Base-by-base conservation (phyloP, 2,797 vertebrate species). In the Silurus lanzhouensis region DNA sequence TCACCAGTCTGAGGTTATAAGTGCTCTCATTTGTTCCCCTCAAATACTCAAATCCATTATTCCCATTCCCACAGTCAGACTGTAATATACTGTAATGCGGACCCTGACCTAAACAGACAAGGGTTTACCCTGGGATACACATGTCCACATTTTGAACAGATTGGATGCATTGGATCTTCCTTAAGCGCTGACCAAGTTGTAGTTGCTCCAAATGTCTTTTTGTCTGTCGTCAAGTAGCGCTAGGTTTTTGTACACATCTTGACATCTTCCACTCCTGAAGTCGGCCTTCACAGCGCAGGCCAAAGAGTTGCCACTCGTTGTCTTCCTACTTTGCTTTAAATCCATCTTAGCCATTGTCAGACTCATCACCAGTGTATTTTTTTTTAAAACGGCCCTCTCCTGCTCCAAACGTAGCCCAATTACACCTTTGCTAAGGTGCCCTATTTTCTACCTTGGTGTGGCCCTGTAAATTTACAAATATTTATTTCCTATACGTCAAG, bases 401-500 rank as follows among this genome's bases (percentile, higher is more conserved):
- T 52, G 48, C 90, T 64, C 90, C 90, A 91, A 90, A 91, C 60
- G 64, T 67, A 88, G 91, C 91, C 91, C 90, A 81, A 89, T 82
- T 83, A 85, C 92, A 60, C 27, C 80, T 61, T 52, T 75, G 88
- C 82, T 75, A 90, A 90, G 1, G 90, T 92, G 89, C 77, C 81
- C 91, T 90, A 87, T 88, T 92, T 93, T 94, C 92, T 91, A 91
- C 91, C 90, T 92, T 92, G 91, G 89, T 91, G 91, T 94, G 94
- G 93, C 91, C 92, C 91, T 93, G 90, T 91, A 94, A 94, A 94
- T 93, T 93, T 91, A 94, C 93, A 94, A 95, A 93, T 94, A 95
- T 95, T 95, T 95, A 95, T 92, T 95, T 95, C 92, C 93, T 95
- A 77, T 95, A 94, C 91, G 91, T 95, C 90, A 94, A 94, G 92